These are phyloP conservation scores for Stenolophus ochropezus DNA, from an alignment of 2,888 invertebrate genomes.

Conservation along the genomic window DNA sequence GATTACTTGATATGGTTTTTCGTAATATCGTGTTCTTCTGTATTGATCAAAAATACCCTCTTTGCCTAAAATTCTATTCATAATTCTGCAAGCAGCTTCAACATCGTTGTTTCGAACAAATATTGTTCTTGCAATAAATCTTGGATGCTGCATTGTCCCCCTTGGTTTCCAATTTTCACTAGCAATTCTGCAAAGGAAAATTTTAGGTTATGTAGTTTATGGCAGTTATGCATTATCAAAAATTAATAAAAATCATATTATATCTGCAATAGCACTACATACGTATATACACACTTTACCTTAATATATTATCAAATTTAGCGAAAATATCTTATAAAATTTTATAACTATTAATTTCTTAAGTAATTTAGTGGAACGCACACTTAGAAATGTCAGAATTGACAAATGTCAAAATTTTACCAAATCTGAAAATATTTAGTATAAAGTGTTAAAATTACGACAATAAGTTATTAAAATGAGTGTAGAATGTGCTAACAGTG, in stretches of 20 bases:
- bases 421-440: background rate
- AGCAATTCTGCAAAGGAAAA: too few species aligned
- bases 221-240: too few species aligned
- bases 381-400: background rate
- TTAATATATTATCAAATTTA: too few species aligned
- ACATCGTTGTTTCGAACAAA: slow-evolving; percentile 93
- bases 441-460: background rate
- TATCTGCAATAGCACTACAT: too few species aligned
- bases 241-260: too few species aligned
- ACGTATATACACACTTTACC: too few species aligned
- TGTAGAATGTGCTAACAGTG: slow-evolving; percentile 72
- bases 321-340: too few species aligned
- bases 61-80: slow-evolving; percentile 90
- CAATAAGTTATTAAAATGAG: slow-evolving; percentile 62
- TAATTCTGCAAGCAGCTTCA: slow-evolving; percentile 88
- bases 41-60: slow-evolving; percentile 91
- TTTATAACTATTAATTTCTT: too few species aligned
- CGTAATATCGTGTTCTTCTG: slow-evolving; percentile 88
- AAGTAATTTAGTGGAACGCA: background rate
- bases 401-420: background rate
- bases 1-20: slow-evolving; percentile 89
- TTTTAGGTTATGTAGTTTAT: too few species aligned
- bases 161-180: too few species aligned
- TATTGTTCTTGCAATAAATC: slow-evolving; percentile 91
- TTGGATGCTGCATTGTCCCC: slow-evolving; percentile 78